Conservation (phyloP, 2,797 vertebrate genomes). For the Hypotaenidia philippensis region DNA sequence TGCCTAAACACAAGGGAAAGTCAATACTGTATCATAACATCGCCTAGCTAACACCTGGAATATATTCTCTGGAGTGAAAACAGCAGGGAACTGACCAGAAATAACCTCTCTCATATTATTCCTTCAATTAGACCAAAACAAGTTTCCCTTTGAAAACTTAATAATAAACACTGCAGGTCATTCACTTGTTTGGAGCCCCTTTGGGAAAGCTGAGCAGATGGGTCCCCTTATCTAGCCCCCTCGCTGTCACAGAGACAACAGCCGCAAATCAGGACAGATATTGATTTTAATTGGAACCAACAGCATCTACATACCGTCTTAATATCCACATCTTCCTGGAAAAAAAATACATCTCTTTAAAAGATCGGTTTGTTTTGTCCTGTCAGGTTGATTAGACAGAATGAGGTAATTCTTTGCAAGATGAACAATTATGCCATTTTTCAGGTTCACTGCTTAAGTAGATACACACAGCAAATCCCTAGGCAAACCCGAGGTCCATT, state of each 20-base stretch:
- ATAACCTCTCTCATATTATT: slow-evolving; percentile 85
- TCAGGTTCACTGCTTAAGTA: slow-evolving; percentile 68
- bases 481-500: slow-evolving; percentile 37
- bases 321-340: slow-evolving; percentile 80
- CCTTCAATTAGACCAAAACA: slow-evolving; percentile 88
- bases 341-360: slow-evolving; percentile 52
- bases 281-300: slow-evolving; percentile 87
- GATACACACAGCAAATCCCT: slow-evolving; percentile 49
- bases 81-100: slow-evolving; percentile 87
- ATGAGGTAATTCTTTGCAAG: slow-evolving; percentile 67
- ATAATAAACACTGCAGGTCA: slow-evolving; percentile 87
- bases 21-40: slow-evolving; percentile 57
- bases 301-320: slow-evolving; percentile 80
- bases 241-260: slow-evolving; percentile 81
- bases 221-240: slow-evolving; percentile 79
- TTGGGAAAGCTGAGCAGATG: slow-evolving; percentile 82
- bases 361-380: slow-evolving; percentile 49
- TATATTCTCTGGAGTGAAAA: slow-evolving; percentile 85
- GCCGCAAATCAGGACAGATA: slow-evolving; percentile 81
- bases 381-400: slow-evolving; percentile 71
- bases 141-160: slow-evolving; percentile 87
- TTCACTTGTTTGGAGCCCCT: slow-evolving; percentile 83
- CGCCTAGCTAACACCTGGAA: slow-evolving; percentile 82
- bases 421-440: slow-evolving; percentile 62
- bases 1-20: slow-evolving; percentile 72